A percentile compares a stretch with the other conserved stretches of the same genome.
phyloP scores from a whole-genome alignment of 2,888 invertebrate species.

The Limnephilus marmoratus region DNA sequence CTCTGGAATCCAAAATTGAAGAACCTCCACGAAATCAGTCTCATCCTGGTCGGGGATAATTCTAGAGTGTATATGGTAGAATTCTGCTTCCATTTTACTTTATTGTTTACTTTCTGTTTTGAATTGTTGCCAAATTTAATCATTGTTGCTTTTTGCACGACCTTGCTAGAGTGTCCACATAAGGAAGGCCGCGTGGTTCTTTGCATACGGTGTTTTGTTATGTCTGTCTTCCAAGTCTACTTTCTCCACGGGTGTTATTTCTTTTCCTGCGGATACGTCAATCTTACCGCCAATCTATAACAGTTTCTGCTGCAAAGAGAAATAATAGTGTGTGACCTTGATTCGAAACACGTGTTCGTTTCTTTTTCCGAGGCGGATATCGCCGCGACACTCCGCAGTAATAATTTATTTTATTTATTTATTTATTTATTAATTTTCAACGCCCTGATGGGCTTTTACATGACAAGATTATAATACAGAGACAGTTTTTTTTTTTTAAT shows the following conservation, averaged over 20 bases:
- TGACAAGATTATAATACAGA: too few relatives aligned
- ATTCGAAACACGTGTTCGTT: slow-evolving; percentile 10
- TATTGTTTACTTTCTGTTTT: not conserved
- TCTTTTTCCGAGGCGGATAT: slow-evolving; percentile 21
- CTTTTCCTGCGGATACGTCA: not conserved
- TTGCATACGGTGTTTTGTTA: slow-evolving; percentile 10
- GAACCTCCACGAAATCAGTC: not conserved
- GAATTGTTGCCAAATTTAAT: not conserved
- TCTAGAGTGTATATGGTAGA: not conserved
- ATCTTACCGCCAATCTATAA: slow-evolving; percentile 11
- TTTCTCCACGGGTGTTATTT: slow-evolving; percentile 20
- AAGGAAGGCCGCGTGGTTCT: not conserved
- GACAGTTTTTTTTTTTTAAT: too few relatives aligned
- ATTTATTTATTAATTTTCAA: too few relatives aligned
- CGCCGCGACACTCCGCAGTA: not conserved
- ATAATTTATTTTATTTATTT: too few relatives aligned
- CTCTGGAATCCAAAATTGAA: not conserved
- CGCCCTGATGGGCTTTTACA: too few relatives aligned
- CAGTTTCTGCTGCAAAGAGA: slow-evolving; percentile 37
- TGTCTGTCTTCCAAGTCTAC: slow-evolving; percentile 9
- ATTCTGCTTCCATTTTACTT: not conserved
- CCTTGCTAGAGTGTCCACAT: not conserved
- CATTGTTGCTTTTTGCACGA: not conserved
- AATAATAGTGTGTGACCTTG: slow-evolving; percentile 26
- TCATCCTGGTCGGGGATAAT: not conserved